Evolutionary conservation across 2,888 invertebrate species (phyloP).

Genomic region (Helleia helle): DNA sequence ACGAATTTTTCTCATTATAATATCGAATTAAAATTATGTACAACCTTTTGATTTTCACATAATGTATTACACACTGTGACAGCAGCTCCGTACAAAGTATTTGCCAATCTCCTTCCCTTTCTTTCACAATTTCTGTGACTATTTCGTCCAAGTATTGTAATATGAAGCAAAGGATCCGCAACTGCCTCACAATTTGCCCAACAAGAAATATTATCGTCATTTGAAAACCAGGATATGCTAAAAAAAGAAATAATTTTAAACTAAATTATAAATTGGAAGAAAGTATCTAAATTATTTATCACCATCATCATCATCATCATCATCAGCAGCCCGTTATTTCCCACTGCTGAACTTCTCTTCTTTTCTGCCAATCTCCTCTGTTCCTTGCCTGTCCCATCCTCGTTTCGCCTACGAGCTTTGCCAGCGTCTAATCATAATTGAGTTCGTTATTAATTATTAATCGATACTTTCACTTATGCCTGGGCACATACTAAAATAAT

Average conservation of each 20-base stretch:
- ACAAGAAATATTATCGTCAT: conserved; percentile 46
- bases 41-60: conserved; percentile 47
- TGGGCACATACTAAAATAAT: too few relatives aligned
- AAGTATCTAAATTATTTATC: too few relatives aligned
- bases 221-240: conserved; percentile 55
- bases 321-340: too few relatives aligned
- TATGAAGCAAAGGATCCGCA: conserved; percentile 43
- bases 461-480: too few relatives aligned
- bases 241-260: conserved; percentile 7
- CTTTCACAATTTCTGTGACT: conserved; percentile 31
- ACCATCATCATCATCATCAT: too few relatives aligned
- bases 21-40: neutral
- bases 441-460: too few relatives aligned
- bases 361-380: too few relatives aligned
- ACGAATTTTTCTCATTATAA: too few relatives aligned
- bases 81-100: conserved; percentile 32
- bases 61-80: conserved; percentile 48
- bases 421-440: too few relatives aligned
- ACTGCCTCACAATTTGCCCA: conserved; percentile 52
- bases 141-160: conserved; percentile 42
- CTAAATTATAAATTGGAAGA: neutral
- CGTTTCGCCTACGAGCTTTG: too few relatives aligned
- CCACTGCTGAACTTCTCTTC: too few relatives aligned
- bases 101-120: conserved; percentile 35
- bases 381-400: too few relatives aligned